Base-by-base conservation (phyloP, 2,888 invertebrate species). In the Oligia fasciuncula region DNA sequence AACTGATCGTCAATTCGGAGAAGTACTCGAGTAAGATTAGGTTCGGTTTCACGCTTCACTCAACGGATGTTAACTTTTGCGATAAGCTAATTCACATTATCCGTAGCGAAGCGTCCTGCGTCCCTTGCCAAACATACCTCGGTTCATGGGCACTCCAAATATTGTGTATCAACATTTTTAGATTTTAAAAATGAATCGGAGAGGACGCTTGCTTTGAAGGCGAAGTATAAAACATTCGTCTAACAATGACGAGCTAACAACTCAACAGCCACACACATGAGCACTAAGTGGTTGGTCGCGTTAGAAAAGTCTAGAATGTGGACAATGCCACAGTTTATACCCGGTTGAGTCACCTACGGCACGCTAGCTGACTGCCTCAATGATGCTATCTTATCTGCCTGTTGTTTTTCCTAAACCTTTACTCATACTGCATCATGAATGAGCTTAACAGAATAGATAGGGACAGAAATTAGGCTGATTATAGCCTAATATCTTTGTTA, bases 341-440 rank as follows among this genome's bases (percentile, higher is more conserved):
- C 35, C 68, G 62, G 76, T 74, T 83, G 78, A 85, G 71, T 83
- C 84, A 77, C 35, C 5, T 40, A 6, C 29, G 19, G n/a, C 67
- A 19, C 46, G 46, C 43, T n/a, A 11, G n/a, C 19, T 73, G 43
- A 23, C 57, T 23, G 51, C 19, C 46, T 51, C 66, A 17, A 40
- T 73, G 67, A 72, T 85, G 65, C 67, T 82, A 83, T 85, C 73
- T 82, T 83, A 81, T 76, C 85, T 60, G 72, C 54, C 73, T 84
- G 73, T 70, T 60, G 66, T 74, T 62, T 72, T 57, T 65, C 54
- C 63, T 67, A 29, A 62, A 43, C 62, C 63, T 73, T 35, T 14
- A 51, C 23, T 29, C 13, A 46, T 23, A 43, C 46, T 70, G 68
- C 23, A 19, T 67, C 23, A 35, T 49, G 4, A 65, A 73, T n/a